Base-by-base conservation (phyloP, 2,113 vertebrate species). In the Neofelis nebulosa region DNA sequence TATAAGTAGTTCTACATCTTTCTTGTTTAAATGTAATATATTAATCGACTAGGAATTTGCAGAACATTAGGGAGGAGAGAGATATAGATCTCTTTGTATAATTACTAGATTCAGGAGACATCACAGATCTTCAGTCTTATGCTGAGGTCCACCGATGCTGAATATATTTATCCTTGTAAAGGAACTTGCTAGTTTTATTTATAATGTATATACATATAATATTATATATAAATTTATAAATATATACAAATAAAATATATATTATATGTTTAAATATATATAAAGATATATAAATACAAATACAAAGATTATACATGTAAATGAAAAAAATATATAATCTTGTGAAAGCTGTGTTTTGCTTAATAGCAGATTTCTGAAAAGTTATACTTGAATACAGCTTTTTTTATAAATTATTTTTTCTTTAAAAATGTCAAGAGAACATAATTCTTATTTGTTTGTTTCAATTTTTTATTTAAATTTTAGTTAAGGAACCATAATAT, bases 21-120 rank as follows among this genome's bases (percentile, higher is more conserved):
- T 94, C 8, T 92, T 89, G 18, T 91, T 89, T 90, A 79, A 73
- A 57, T 65, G 13, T 81, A 76, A 48, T 66, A 23, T 63, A 36
- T 88, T 78, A 95, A 65, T 86, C 45, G 66, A 68, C 38, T n/a
- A 96, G 36, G 80, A 84, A 78, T 90, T 82, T 81, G 83, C 73
- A 92, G 38, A 68, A 65, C 55, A 45, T 78, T 84, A 69, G 55
- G 4, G 55, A 80, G 41, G 57, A 55, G 50, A 90, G 88, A 86
- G 41, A 48, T 36, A 38, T 11, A 41, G 50, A 14, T 91, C 23
- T 84, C 18, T 84, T 45, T 96, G 48, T 45, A 79, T 90, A 89
- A 89, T 94, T 57, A 96, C 29, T 93, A 81, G 45, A 87, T 68
- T 84, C 52, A 50, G 21, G 19, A 95, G 69, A 71, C 1, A 41